phyloP scores from a whole-genome alignment of 2,797 vertebrate genomes.

The Pygocentrus nattereri region DNA sequence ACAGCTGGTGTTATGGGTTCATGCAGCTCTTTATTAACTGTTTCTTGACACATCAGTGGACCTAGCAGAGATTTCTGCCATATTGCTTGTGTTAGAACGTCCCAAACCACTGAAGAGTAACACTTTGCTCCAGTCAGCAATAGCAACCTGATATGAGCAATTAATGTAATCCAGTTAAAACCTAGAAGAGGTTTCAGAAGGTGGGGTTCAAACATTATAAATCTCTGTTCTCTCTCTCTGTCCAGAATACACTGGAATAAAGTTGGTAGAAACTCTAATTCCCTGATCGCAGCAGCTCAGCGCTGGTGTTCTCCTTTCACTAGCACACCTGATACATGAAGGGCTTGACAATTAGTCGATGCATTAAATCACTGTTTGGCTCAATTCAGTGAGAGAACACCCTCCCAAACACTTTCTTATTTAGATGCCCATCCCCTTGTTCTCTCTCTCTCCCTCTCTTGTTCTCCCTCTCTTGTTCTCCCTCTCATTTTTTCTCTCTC shows the following conservation, averaged over 20 bases:
- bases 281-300: background rate
- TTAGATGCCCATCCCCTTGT: background rate
- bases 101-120: conserved; percentile 6
- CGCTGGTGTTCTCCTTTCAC: background rate
- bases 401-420: conserved; percentile 8
- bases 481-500: background rate
- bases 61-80: background rate
- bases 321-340: conserved; percentile 15
- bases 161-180: conserved; percentile 22
- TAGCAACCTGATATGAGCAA: background rate
- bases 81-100: background rate
- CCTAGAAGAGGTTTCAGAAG: conserved; percentile 13
- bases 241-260: background rate
- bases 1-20: background rate
- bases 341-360: conserved; percentile 24
- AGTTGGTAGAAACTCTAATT: background rate
- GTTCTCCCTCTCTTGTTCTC: background rate
- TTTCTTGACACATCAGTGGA: background rate
- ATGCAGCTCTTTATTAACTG: background rate
- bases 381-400: conserved; percentile 11
- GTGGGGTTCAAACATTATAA: background rate
- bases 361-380: conserved; percentile 21
- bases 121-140: conserved; percentile 7
- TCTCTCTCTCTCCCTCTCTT: conserved; percentile 25
- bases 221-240: background rate